Evolutionary conservation across 2,113 vertebrate genomes (phyloP), one percentile per base, ranked within the genome.

Genomic region (Lagopus leucura): DNA sequence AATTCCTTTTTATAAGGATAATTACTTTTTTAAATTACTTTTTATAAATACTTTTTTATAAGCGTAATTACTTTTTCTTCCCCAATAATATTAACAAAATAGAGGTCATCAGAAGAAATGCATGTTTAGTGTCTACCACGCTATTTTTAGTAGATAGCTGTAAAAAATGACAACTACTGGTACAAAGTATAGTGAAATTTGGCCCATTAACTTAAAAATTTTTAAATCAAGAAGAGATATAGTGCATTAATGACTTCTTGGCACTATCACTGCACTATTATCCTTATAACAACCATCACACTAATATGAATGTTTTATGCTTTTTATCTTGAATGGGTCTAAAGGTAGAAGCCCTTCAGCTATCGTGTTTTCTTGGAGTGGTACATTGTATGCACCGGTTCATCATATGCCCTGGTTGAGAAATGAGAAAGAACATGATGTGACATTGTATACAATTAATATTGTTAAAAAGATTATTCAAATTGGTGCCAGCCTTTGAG

Each of bases 181-280:
- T 52, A 86, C 74, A 92, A 78, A 52, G 19, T 57, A 83, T 80
- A 77, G 63, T 94, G 95, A 95, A 96, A 96, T 96, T 95, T 97
- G 88, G 82, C 86, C 93, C 91, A 95, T 97, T 97, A 97, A 93
- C 66, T 93, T 64, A 32, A 82, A 90, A 82, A 95, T 97, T 95
- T 77, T 96, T 90, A 86, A 95, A 96, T 94, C 54, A 5, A 75
- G 96, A 93, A 88, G 85, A 91, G 80, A 89, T 95, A 76, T 81
- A 94, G 91, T 93, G 94, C 96, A 97, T 96, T 98, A 97, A 97
- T 97, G 97, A 97, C 96, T 96, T 97, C 94, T 97, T 97, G 96
- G 94, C 88, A 95, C 86, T 94, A 88, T 77, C 92, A 69, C 43
- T 94, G 83, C 24, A 73, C 28, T 94, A 85, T 92, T 96, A 71